Conservation (phyloP, 2,113 vertebrate genomes). For the Myotis lucifugus region DNA sequence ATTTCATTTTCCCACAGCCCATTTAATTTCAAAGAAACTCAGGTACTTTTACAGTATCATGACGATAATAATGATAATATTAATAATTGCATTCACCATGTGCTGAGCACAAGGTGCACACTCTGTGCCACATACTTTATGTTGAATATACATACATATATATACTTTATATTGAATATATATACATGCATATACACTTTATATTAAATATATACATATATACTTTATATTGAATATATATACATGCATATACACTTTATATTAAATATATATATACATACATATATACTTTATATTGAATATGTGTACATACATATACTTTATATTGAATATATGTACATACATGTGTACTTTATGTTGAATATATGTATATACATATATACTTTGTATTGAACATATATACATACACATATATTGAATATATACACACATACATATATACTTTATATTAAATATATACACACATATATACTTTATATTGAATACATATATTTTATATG, state of each 20-base stretch:
- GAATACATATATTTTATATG: neutral
- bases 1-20: conserved; percentile 53
- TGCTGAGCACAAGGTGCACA: neutral
- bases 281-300: neutral
- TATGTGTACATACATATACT: neutral
- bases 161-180: neutral
- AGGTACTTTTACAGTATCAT: neutral
- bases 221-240: neutral
- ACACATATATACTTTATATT: neutral
- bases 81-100: neutral
- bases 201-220: too few species aligned
- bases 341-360: too few species aligned
- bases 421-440: neutral
- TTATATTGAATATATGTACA: too few species aligned
- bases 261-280: too few species aligned
- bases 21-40: conserved; percentile 59
- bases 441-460: too few species aligned
- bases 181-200: too few species aligned
- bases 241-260: neutral
- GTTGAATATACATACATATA: too few species aligned
- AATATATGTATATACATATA: too few species aligned
- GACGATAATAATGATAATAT: neutral
- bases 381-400: too few species aligned
- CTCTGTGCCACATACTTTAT: neutral
- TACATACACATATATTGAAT: neutral